Evolutionary conservation across 2,888 invertebrate genomes (phyloP), one percentile per base, ranked within the genome.

Genomic region (Eupithecia insigniata): DNA sequence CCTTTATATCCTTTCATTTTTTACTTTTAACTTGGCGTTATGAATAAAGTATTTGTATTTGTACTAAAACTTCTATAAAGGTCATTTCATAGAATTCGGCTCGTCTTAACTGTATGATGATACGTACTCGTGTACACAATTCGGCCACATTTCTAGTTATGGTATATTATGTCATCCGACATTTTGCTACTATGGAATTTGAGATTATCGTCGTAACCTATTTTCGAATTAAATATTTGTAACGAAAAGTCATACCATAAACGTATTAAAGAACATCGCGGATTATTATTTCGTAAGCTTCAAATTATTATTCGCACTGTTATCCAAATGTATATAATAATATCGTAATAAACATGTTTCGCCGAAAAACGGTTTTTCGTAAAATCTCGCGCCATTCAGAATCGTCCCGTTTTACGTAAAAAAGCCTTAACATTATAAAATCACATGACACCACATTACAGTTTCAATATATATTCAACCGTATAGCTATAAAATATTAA

Each of bases 401-500:
- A 76, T 73, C 73, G 77, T 76, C 67, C 76, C 79, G 75, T 68
- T 77, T 77, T 70, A 74, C 75, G 70, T 74, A 73, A 77, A 78
- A 75, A 78, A 51, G 64, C 71, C 66, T 67, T 70, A 71, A 69
- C 62, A 65, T 62, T 70, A 64, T 75, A 73, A 70, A 71, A 72
- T 67, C 43, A 70, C 71, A 74, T 72, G 73, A 69, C 76, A 71
- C 74, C 66, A 69, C 61, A 73, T 71, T 75, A 78, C 64, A 66
- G 67, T 75, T 72, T 32, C 43, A 66, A 26, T 73, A 76, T 86
- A 85, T 85, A 84, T 82, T 79, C 74, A 76, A 78, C 79, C 79
- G 78, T 80, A 82, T 80, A 76, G 75, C 78, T 80, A 80, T 84
- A 84, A 84, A 85, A 81, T 84, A 84, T 81, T 80, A 82, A 85